Evolutionary conservation across 2,888 invertebrate species (phyloP), one percentile per base, ranked within the genome.

Genomic region (Melolontha melolontha): DNA sequence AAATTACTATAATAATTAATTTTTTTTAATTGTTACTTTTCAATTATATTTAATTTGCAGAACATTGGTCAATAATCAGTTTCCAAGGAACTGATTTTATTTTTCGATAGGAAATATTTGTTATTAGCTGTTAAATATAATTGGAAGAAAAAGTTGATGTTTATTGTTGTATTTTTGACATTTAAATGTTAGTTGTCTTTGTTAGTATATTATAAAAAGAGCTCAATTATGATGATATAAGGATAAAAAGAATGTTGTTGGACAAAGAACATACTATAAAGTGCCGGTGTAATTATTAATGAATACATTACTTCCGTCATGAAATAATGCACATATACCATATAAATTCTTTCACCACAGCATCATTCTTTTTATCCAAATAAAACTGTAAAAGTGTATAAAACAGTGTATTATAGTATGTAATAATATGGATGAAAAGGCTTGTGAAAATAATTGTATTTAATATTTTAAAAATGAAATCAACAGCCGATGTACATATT

Each of bases 391-490:
- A 62, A 62, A 62, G 50, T 66, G 66, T 66, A 66, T 66, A 66
- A 59, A 57, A 40, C 42, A 39, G 50, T 70, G 69, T 68, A 65
- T 67, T 62, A 67, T 70, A 72, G 54, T 70, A 70, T 71, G 68
- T 68, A 71, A 68, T 71, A 64, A 69, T 55, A 59, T 70, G 62
- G 63, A 73, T 72, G 73, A 73, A 69, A 79, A 80, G 79, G 79
- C 79, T 80, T 80, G 79, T 80, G 79, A 79, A 76, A 75, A 67
- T 73, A 72, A 70, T 57, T 74, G 72, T 74, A 74, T 76, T 76
- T 73, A 76, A 75, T 76, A 74, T 66, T 66, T 59, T 66, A 59
- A 65, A 66, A 59, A 69, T 44, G 41, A 67, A 67, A 59, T 51
- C 59, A 52, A 68, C 54, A 49, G 59, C 52, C 59, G 59, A 59